These are phyloP conservation scores for Protosalanx chinensis DNA, from an alignment of 2,797 vertebrate species.

Conservation along the genomic window DNA sequence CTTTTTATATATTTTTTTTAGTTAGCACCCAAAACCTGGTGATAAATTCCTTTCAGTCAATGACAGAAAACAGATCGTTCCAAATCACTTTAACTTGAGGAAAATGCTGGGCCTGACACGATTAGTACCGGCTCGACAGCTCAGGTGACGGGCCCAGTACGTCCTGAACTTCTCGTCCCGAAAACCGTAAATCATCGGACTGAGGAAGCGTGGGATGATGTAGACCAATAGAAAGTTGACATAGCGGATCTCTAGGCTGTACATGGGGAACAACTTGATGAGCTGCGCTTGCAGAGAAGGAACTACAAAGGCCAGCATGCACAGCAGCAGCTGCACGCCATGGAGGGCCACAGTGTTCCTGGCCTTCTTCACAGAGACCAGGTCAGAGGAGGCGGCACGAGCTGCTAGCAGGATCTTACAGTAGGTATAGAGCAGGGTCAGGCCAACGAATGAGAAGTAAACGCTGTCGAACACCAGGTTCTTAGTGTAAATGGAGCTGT, in stretches of 20 bases:
- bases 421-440: conserved; percentile 75
- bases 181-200: conserved; percentile 76
- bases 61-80: neutral
- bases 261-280: conserved; percentile 68
- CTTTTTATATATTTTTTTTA: too few species aligned
- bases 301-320: conserved; percentile 75
- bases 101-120: conserved; percentile 32
- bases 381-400: conserved; percentile 61
- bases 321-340: conserved; percentile 72
- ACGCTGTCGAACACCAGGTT: conserved; percentile 71
- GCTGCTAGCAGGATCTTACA: conserved; percentile 73
- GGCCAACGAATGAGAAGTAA: conserved; percentile 73
- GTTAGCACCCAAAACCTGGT: too few species aligned
- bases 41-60: too few species aligned
- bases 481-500: conserved; percentile 73
- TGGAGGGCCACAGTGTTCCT: conserved; percentile 77
- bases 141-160: conserved; percentile 66
- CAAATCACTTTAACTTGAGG: neutral
- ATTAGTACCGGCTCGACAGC: conserved; percentile 9
- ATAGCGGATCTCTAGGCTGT: conserved; percentile 74
- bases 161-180: conserved; percentile 71
- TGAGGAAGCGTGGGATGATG: conserved; percentile 77
- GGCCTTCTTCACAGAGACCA: conserved; percentile 63
- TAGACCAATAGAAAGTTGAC: conserved; percentile 77
- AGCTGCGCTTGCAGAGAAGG: conserved; percentile 73